phyloP scores from a whole-genome alignment of 2,113 vertebrate species.

The Eretmochelys imbricata region DNA sequence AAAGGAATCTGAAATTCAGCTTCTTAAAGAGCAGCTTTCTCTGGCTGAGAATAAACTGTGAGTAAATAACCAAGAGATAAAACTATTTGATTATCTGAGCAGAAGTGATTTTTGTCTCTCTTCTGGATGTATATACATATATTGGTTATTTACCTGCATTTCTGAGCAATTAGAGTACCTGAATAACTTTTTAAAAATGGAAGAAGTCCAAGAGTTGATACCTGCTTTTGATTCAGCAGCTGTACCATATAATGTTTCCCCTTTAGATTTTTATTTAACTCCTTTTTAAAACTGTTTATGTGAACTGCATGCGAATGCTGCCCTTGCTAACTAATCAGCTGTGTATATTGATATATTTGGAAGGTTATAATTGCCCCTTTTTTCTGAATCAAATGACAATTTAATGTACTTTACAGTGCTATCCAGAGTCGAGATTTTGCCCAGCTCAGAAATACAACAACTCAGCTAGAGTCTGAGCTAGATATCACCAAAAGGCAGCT shows the following conservation, averaged over 20 bases:
- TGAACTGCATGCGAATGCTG: background rate
- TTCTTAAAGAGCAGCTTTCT: constrained; percentile 82
- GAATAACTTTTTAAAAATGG: background rate
- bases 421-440: constrained; percentile 77
- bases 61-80: constrained; percentile 50
- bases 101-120: background rate
- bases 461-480: constrained; percentile 80
- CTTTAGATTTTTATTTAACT: background rate
- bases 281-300: background rate
- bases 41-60: constrained; percentile 81
- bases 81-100: background rate
- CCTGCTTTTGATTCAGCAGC: background rate
- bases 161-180: background rate
- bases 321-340: constrained; percentile 24
- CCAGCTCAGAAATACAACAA: constrained; percentile 80
- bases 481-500: constrained; percentile 84
- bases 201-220: background rate
- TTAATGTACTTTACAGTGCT: constrained; percentile 59
- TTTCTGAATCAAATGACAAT: constrained; percentile 15
- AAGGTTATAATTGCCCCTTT: background rate
- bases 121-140: background rate
- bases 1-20: constrained; percentile 81
- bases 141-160: background rate
- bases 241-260: background rate
- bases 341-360: constrained; percentile 2